phyloP scores from a whole-genome alignment of 2,797 vertebrate species.

The Notolabrus celidotus region DNA sequence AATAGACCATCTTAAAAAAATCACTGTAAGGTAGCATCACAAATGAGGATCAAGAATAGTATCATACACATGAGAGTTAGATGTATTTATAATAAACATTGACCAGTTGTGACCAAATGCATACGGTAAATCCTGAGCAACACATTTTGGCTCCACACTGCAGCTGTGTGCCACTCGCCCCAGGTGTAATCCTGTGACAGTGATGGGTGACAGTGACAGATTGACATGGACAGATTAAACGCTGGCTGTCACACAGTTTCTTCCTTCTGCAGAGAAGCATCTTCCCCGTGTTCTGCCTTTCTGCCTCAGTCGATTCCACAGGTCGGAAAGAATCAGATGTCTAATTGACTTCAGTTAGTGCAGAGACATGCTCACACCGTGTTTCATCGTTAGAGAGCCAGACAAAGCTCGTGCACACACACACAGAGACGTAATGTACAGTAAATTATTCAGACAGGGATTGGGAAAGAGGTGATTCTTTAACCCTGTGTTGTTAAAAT shows the following conservation, averaged over 20 bases:
- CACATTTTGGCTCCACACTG: slow-evolving; percentile 26
- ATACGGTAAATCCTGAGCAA: background rate
- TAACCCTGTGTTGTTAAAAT: slow-evolving; percentile 4
- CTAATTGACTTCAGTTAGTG: slow-evolving; percentile 62
- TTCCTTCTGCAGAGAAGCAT: slow-evolving; percentile 46
- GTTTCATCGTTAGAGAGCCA: slow-evolving; percentile 53
- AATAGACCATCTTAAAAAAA: too few species aligned
- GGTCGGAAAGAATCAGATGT: slow-evolving; percentile 59
- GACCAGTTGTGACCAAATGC: background rate
- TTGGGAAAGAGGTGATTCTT: slow-evolving; percentile 37
- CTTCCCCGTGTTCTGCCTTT: slow-evolving; percentile 28
- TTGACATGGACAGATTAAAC: slow-evolving; percentile 69
- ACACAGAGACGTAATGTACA: slow-evolving; percentile 11
- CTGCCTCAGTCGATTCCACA: slow-evolving; percentile 55
- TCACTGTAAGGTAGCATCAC: too few species aligned
- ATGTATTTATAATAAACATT: background rate
- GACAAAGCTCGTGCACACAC: slow-evolving; percentile 34
- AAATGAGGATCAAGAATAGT: too few species aligned
- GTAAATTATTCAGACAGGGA: slow-evolving; percentile 17
- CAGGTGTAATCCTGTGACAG: slow-evolving; percentile 33
- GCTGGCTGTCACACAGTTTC: slow-evolving; percentile 55
- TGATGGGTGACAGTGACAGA: slow-evolving; percentile 62
- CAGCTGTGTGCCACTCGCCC: slow-evolving; percentile 45
- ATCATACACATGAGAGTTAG: too few species aligned
- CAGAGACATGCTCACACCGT: slow-evolving; percentile 47